Evolutionary conservation across 2,797 vertebrate species (phyloP).

Genomic region (Heliangelus exortis): DNA sequence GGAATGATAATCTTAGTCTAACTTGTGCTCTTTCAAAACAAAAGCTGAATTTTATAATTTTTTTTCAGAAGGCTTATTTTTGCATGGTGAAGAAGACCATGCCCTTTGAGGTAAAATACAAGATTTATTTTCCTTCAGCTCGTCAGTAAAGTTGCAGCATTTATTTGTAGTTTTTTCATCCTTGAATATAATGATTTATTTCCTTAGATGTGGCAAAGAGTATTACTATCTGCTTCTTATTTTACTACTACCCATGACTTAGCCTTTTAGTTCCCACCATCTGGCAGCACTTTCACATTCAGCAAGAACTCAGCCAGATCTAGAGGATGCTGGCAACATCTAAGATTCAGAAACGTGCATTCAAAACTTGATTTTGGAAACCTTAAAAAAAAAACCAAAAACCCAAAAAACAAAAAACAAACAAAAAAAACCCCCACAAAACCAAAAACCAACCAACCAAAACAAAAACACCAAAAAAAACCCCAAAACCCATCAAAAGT

Average conservation of each 20-base stretch:
- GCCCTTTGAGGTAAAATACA: background rate
- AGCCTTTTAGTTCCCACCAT: background rate
- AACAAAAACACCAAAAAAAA: background rate
- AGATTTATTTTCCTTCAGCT: background rate
- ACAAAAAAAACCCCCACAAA: fast-evolving
- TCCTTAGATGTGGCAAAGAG: background rate
- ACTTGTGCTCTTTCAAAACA: background rate
- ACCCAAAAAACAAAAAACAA: fast-evolving
- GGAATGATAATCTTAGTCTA: background rate
- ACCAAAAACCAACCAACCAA: background rate
- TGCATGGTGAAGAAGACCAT: background rate
- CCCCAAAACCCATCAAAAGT: fast-evolving
- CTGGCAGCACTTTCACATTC: background rate
- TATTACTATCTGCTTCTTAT: background rate
- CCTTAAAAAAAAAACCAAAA: background rate
- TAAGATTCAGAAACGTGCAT: background rate
- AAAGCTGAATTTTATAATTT: background rate
- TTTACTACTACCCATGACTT: background rate
- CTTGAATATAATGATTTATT: background rate
- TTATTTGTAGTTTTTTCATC: background rate
- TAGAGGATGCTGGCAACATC: background rate
- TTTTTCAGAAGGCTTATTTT: background rate
- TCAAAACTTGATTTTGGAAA: background rate
- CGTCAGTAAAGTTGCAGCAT: background rate
- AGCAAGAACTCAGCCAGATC: background rate